Base-by-base conservation (phyloP, 1,140 invertebrate genomes). In the Psilanteris sp. region DNA sequence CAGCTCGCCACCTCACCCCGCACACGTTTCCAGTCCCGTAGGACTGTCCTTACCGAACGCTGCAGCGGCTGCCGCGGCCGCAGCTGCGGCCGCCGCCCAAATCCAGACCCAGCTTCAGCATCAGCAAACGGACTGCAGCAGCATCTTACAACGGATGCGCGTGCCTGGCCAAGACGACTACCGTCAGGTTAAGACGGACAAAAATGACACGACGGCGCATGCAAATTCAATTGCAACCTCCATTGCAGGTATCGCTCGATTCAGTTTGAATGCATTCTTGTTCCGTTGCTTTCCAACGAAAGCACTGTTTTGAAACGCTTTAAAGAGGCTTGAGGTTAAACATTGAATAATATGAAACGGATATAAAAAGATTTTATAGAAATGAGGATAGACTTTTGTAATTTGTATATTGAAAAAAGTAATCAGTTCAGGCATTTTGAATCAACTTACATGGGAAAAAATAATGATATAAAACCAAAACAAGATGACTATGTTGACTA, bases 51-150 rank as follows among this genome's bases (percentile, higher is more conserved):
- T 83, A 10, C 83, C 83, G 3, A 77, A 83, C 37, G 82, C 84
- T 1, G 83, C 84, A n/a, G 83, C 84, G 8, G 84, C 81, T 2
- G 82, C 82, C 0, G 78, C 77, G 0, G 77, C 77, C 0, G 64
- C 50, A 6, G 75, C 75, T 1, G 84, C 84, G 9, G 84, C 84
- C 1, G 82, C 81, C 3, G 85, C 83, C 0, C 84, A 85, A 26
- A 83, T 86, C 4, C 85, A 86, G 18, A 83, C 78, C 11, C 85
- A 86, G 31, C 76, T 85, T 0, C 82, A 83, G 22, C 83, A 84
- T 9, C 85, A 84, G 26, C 81, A 82, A 4, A 29, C 79, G n/a
- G 83, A 85, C 13, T 84, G 67, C 57, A n/a, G 79, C 32, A 52
- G 83, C 4, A 70, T 73, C 3, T 36, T 87, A 16, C 84, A 85